Conservation (phyloP, 2,113 vertebrate genomes). For the Nematolebias whitei region DNA sequence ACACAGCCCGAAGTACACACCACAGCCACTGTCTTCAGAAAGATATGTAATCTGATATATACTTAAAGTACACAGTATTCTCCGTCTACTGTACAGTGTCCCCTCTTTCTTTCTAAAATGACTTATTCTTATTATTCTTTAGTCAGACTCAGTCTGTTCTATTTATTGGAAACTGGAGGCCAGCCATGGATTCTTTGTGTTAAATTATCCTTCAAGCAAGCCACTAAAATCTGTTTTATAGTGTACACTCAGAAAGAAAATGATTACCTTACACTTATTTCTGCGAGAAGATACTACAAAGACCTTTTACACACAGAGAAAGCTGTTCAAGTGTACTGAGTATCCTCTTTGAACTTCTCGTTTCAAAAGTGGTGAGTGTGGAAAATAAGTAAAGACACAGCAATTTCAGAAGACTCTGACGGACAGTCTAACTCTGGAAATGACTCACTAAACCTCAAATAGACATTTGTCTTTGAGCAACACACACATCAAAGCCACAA, state of each 20-base stretch:
- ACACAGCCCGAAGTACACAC: too few relatives aligned
- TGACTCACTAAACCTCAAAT: slow-evolving; percentile 54
- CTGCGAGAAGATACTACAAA: neutral
- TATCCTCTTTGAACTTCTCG: neutral
- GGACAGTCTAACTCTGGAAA: slow-evolving; percentile 34
- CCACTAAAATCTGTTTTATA: neutral
- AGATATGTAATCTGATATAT: too few relatives aligned
- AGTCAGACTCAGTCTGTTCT: neutral
- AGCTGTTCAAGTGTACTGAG: neutral
- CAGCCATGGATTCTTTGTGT: neutral
- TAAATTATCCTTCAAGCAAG: neutral
- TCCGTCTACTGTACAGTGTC: neutral
- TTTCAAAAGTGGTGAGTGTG: slow-evolving; percentile 8
- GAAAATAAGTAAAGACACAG: slow-evolving; percentile 27
- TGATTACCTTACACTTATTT: neutral
- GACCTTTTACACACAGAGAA: neutral
- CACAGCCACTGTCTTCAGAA: too few relatives aligned
- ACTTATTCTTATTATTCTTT: neutral
- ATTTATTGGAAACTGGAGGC: neutral
- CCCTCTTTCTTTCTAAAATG: too few relatives aligned
- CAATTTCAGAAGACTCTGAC: slow-evolving; percentile 13
- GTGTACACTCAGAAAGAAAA: neutral
- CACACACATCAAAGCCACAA: slow-evolving; percentile 15
- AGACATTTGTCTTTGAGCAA: slow-evolving; percentile 14
- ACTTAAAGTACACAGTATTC: neutral